Percentiles rank a stretch among this genome's conserved stretches.
Evolutionary conservation across 2,797 vertebrate genomes (phyloP).

Genomic region (Argya squamiceps): DNA sequence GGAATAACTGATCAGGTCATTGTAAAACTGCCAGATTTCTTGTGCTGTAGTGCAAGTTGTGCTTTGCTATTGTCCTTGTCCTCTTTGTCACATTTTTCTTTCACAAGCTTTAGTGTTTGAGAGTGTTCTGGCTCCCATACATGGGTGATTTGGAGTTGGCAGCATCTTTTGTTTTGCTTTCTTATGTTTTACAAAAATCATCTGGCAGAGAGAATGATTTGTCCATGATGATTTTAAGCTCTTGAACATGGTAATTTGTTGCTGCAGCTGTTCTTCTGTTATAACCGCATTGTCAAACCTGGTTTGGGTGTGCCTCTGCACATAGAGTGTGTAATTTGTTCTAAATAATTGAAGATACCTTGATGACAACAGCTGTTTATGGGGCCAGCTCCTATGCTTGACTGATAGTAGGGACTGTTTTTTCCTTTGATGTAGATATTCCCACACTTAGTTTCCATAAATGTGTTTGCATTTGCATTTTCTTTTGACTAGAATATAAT

Average conservation of each 20-base stretch:
- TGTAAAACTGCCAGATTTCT: slow-evolving; percentile 12
- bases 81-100: slow-evolving; percentile 28
- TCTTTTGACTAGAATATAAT: not conserved
- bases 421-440: not conserved
- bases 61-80: not conserved
- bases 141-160: slow-evolving; percentile 1
- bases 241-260: slow-evolving; percentile 18
- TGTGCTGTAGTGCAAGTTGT: not conserved
- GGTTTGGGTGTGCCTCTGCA: slow-evolving; percentile 20
- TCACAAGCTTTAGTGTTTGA: not conserved
- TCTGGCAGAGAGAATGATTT: not conserved
- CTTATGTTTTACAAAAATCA: slow-evolving; percentile 13
- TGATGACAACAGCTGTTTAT: slow-evolving; percentile 11
- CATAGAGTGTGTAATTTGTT: not conserved
- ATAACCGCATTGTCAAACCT: not conserved
- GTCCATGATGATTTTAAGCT: slow-evolving; percentile 9
- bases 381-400: not conserved
- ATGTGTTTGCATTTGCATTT: slow-evolving; percentile 38
- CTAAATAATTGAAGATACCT: slow-evolving; percentile 39
- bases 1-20: not conserved
- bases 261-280: slow-evolving; percentile 22
- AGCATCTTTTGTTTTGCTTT: slow-evolving; percentile 17
- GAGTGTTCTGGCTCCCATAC: not conserved
- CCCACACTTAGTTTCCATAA: not conserved
- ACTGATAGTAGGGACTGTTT: not conserved